These are phyloP conservation scores for Syrrhaptes paradoxus DNA, from an alignment of 2,113 vertebrate genomes.

Conservation along the genomic window DNA sequence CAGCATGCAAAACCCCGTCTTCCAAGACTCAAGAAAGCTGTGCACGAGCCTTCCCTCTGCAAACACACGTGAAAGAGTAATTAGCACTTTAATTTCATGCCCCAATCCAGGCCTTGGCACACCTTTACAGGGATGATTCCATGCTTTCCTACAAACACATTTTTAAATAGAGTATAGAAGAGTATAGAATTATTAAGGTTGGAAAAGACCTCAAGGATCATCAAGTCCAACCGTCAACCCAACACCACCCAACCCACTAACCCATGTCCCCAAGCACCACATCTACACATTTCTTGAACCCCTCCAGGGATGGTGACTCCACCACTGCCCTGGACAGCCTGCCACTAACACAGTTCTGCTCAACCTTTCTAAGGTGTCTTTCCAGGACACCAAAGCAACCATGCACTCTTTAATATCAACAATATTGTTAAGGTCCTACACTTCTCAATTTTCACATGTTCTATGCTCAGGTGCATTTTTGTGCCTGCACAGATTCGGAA, in stretches of 20 bases:
- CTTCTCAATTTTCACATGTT: not conserved
- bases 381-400: not conserved
- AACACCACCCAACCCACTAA: too few relatives aligned
- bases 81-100: not conserved
- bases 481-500: not conserved
- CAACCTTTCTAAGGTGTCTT: not conserved
- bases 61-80: fast-evolving
- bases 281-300: too few relatives aligned
- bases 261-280: too few relatives aligned
- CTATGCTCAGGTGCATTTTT: not conserved
- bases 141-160: not conserved
- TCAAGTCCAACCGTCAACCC: too few relatives aligned
- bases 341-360: not conserved
- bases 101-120: not conserved
- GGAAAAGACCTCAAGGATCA: too few relatives aligned
- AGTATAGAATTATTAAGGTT: too few relatives aligned
- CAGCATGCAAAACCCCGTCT: fast-evolving
- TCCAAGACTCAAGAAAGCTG: not conserved
- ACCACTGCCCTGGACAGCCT: too few relatives aligned
- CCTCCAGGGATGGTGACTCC: too few relatives aligned
- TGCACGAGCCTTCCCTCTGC: not conserved
- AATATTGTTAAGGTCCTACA: not conserved
- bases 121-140: not conserved
- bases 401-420: not conserved
- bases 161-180: not conserved